Conservation (phyloP, 1,140 invertebrate species). For the Platyscapa corneri region DNA sequence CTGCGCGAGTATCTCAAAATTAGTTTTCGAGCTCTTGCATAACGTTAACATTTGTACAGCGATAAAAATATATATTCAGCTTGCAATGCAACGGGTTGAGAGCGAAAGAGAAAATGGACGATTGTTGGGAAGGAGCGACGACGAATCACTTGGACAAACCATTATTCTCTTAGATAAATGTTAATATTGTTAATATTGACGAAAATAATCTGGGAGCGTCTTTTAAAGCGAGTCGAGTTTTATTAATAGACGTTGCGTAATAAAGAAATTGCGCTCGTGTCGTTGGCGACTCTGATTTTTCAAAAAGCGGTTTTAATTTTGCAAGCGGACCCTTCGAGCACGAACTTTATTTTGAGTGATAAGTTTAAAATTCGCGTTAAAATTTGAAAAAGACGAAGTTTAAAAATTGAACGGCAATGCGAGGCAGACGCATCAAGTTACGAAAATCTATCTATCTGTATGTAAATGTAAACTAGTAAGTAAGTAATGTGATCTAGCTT, state of each 20-base stretch:
- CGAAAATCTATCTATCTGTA: constrained; percentile 46
- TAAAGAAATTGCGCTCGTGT: background rate
- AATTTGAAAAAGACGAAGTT: constrained; percentile 33
- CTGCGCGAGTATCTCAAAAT: background rate
- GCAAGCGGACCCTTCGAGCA: background rate
- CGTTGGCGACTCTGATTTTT: background rate
- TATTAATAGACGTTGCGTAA: background rate
- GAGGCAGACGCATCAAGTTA: background rate
- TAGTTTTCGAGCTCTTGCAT: background rate
- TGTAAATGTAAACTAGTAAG: constrained; percentile 46
- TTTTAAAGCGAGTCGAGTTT: background rate
- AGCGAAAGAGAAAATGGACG: too few species aligned
- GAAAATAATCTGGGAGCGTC: background rate
- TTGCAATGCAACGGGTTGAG: background rate
- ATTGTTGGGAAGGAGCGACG: background rate
- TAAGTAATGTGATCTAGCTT: constrained; percentile 42
- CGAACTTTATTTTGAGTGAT: background rate
- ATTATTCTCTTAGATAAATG: background rate
- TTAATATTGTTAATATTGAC: background rate
- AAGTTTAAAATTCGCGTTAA: background rate
- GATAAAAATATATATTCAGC: background rate
- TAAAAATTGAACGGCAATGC: constrained; percentile 36
- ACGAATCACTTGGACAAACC: background rate
- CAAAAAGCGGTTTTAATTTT: background rate
- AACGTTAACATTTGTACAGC: background rate